Evolutionary conservation across 2,888 invertebrate genomes (phyloP), one percentile per base, ranked within the genome.

Genomic region (Yponomeuta evonymella): DNA sequence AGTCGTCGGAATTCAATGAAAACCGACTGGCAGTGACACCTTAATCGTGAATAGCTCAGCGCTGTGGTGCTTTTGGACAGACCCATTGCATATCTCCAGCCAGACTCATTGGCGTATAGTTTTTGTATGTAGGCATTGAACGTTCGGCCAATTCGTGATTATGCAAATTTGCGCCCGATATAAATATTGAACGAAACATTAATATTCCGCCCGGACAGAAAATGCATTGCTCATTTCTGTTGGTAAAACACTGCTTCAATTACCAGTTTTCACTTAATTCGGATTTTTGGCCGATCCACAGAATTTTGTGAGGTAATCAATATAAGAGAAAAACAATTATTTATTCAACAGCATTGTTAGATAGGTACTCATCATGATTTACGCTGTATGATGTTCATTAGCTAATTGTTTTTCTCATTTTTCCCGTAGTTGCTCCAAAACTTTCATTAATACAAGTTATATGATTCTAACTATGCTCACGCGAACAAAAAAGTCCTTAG

Each of bases 141-240:
- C 36, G 36, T 65, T 29, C 67, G 36, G 33, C 67, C 12, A n/a
- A 43, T 80, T 85, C 79, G 88, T 90, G 91, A 92, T 92, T 91
- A 91, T 92, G 91, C 88, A 92, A 91, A 92, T 91, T 87, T 88
- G 86, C 83, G 82, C 83, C 82, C 88, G 85, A 85, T 90, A 90
- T 92, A 92, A 92, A 92, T 92, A 91, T 91, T 90, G 88, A 91
- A 88, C 89, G 87, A 84, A 77, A 79, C 90, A 91, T 92, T 91
- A 91, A 91, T 91, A 91, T 92, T 90, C 91, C 82, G 84, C 81
- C n/a, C 83, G 86, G 88, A 84, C 88, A 88, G 88, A 85, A 87
- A 88, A 85, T 88, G 87, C 87, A 87, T 87, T 87, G 88, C 85
- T 86, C 86, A 86, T 81, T 88, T 86, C 83, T 86, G 84, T 83